Conservation (phyloP, 2,113 vertebrate species). For the Cariama cristata region DNA sequence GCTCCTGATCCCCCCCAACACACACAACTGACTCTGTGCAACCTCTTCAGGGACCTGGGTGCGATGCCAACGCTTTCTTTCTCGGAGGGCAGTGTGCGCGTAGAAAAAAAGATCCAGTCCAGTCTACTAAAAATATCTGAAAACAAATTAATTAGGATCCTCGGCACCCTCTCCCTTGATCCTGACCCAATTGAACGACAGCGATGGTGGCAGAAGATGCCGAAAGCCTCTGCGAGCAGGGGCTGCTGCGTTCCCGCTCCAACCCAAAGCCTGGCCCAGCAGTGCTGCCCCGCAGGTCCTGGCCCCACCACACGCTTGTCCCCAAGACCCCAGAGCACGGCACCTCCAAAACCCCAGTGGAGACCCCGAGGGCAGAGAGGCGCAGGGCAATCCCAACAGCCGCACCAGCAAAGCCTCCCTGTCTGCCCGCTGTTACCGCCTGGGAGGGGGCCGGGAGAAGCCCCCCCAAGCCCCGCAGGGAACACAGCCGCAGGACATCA, state of each 20-base stretch:
- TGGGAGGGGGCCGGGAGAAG: not conserved
- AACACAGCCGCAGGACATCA: rapidly evolving
- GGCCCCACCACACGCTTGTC: rapidly evolving
- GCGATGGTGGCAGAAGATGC: not conserved
- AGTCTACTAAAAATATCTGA: conserved; percentile 52
- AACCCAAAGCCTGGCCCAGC: not conserved
- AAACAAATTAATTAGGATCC: conserved; percentile 58
- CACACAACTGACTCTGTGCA: not conserved
- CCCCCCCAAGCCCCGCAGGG: rapidly evolving
- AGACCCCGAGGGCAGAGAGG: not conserved
- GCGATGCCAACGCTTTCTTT: rapidly evolving
- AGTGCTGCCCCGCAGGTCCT: rapidly evolving
- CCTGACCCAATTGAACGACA: conserved; percentile 20
- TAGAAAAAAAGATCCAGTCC: not conserved
- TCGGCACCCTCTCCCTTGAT: not conserved
- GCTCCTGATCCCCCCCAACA: not conserved
- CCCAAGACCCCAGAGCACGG: rapidly evolving
- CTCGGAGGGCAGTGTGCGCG: not conserved
- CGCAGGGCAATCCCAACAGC: rapidly evolving
- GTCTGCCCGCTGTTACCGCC: rapidly evolving
- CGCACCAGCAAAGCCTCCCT: not conserved
- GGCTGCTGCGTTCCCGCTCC: not conserved
- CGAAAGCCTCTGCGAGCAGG: rapidly evolving
- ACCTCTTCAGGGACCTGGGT: not conserved
- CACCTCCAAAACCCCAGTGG: not conserved